A percentile compares a stretch with the other conserved stretches of the same genome.
These are phyloP conservation scores for Sycobia sp. DNA, from an alignment of 1,140 invertebrate species.

Conservation along the genomic window DNA sequence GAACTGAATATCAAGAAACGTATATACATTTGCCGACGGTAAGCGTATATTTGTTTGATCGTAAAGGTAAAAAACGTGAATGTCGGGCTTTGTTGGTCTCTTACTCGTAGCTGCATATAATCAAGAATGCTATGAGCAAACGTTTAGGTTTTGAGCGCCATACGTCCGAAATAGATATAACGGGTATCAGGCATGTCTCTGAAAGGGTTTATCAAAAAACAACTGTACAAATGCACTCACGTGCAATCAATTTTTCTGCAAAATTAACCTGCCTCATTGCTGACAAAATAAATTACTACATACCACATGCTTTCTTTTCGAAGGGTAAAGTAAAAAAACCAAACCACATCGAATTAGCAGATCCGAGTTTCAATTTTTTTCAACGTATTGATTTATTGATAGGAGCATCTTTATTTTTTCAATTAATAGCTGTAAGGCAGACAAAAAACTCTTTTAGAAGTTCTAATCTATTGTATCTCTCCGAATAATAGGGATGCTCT, in stretches of 20 bases:
- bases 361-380: background rate
- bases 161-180: background rate
- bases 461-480: too few relatives aligned
- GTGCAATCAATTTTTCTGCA: background rate
- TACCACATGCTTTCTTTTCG: background rate
- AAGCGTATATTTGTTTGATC: constrained; percentile 22
- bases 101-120: background rate
- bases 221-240: background rate
- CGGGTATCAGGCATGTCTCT: background rate
- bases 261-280: background rate
- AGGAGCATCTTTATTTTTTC: background rate
- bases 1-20: constrained; percentile 14
- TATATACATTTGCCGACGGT: constrained; percentile 15
- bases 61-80: constrained; percentile 5
- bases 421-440: background rate
- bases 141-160: background rate
- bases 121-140: background rate
- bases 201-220: background rate
- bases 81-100: constrained; percentile 35
- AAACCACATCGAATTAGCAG: background rate
- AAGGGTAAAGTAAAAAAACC: background rate
- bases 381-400: background rate
- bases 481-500: too few relatives aligned
- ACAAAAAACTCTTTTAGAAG: background rate
- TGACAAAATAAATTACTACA: background rate